phyloP scores from a whole-genome alignment of 1,140 invertebrate genomes.

The Metopolophium dirhodum region DNA sequence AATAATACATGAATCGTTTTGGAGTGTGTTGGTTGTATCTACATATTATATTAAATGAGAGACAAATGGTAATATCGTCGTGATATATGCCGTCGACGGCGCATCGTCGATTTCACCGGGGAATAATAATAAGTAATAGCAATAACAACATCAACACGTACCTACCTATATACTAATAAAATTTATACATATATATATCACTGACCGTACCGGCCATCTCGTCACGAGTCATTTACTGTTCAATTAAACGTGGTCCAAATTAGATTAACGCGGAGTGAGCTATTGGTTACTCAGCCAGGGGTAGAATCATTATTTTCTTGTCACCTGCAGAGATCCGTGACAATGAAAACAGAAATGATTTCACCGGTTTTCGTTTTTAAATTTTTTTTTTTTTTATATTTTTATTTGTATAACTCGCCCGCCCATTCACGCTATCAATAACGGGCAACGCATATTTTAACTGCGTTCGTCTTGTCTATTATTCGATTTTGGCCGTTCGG shows the following conservation, averaged over 20 bases:
- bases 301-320: constrained; percentile 14
- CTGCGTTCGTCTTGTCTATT: neutral
- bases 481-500: neutral
- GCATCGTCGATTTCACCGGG: neutral
- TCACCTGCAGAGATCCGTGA: neutral
- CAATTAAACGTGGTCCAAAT: constrained; percentile 10
- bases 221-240: constrained; percentile 39
- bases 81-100: neutral
- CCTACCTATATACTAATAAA: neutral
- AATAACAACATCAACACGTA: neutral
- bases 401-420: neutral
- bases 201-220: neutral
- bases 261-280: neutral
- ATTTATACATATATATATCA: neutral
- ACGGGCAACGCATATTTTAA: neutral
- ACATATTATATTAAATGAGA: neutral
- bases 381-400: neutral
- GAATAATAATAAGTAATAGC: neutral
- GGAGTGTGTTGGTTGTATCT: neutral
- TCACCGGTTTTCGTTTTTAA: constrained; percentile 23
- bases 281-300: neutral
- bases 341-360: constrained; percentile 24
- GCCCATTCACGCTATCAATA: neutral
- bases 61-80: neutral
- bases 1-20: neutral